Evolutionary conservation across 1,140 invertebrate species (phyloP).

Genomic region (Panonychus citri): DNA sequence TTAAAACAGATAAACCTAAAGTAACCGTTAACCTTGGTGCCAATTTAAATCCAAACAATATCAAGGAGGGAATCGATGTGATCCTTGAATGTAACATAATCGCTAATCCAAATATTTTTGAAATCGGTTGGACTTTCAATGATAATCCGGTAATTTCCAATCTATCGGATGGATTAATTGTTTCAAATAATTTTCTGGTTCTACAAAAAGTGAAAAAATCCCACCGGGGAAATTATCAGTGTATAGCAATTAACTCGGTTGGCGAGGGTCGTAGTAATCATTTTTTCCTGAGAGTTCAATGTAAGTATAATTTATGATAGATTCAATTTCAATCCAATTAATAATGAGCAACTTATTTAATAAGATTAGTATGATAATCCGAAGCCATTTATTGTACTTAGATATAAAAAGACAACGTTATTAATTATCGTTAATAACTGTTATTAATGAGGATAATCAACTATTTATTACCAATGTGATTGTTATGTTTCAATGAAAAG

Average conservation of each 20-base stretch:
- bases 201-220: slow-evolving; percentile 18
- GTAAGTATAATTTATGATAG: slow-evolving; percentile 34
- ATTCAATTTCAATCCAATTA: too few relatives aligned
- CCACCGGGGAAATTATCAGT: slow-evolving; percentile 37
- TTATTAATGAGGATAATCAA: too few relatives aligned
- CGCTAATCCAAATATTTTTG: slow-evolving; percentile 15
- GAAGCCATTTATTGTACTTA: too few relatives aligned
- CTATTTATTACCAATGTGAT: too few relatives aligned
- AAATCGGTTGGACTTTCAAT: slow-evolving; percentile 15
- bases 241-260: slow-evolving; percentile 62
- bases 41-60: slow-evolving; percentile 9
- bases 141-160: slow-evolving; percentile 9
- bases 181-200: slow-evolving; percentile 39
- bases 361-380: too few relatives aligned
- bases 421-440: too few relatives aligned
- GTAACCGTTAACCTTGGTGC: slow-evolving; percentile 9
- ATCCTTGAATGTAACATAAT: slow-evolving; percentile 15
- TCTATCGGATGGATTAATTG: slow-evolving; percentile 43
- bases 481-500: too few relatives aligned
- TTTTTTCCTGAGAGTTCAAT: slow-evolving; percentile 60
- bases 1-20: not conserved
- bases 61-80: slow-evolving; percentile 15
- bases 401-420: too few relatives aligned
- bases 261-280: slow-evolving; percentile 58
- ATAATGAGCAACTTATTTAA: not conserved